These are phyloP conservation scores for Cyrtodaria siliqua DNA, from an alignment of 2,888 invertebrate genomes.

Conservation along the genomic window DNA sequence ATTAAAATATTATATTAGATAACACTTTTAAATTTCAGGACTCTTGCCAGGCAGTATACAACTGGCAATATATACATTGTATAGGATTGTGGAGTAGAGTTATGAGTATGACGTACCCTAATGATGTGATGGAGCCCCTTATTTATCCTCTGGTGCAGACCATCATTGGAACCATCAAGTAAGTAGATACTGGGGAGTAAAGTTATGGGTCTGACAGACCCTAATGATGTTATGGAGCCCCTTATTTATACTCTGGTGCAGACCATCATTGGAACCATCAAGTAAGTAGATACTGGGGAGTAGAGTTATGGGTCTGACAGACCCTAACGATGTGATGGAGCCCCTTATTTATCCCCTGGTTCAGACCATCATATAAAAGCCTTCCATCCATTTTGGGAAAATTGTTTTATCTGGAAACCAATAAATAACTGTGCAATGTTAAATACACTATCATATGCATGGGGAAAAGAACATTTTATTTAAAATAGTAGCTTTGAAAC, in stretches of 20 bases:
- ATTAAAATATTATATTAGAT: too few relatives aligned
- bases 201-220: conserved; percentile 88
- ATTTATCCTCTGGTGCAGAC: conserved; percentile 97
- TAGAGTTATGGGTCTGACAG: conserved; percentile 89
- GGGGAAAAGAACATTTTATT: too few relatives aligned
- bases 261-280: conserved; percentile 94
- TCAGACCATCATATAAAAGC: conserved; percentile 95
- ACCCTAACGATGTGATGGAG: conserved; percentile 89
- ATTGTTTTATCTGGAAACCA: too few relatives aligned
- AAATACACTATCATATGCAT: too few relatives aligned
- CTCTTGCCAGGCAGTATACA: conserved; percentile 96
- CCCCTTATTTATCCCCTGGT: conserved; percentile 95
- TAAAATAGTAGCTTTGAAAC: too few relatives aligned
- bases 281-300: conserved; percentile 92
- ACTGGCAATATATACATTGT: conserved; percentile 99
- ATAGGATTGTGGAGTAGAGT: conserved; percentile 96
- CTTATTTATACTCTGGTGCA: conserved; percentile 96
- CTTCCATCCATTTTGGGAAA: too few relatives aligned
- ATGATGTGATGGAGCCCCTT: conserved; percentile 90
- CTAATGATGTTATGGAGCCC: conserved; percentile 89
- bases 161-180: conserved; percentile 92
- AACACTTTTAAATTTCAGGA: conserved; percentile 89
- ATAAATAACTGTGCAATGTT: too few relatives aligned
- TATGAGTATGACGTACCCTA: conserved; percentile 88
- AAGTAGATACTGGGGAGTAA: conserved; percentile 93